Evolutionary conservation across 2,888 invertebrate species (phyloP), one percentile per base, ranked within the genome.

Genomic region (Drosophila pullipes): DNA sequence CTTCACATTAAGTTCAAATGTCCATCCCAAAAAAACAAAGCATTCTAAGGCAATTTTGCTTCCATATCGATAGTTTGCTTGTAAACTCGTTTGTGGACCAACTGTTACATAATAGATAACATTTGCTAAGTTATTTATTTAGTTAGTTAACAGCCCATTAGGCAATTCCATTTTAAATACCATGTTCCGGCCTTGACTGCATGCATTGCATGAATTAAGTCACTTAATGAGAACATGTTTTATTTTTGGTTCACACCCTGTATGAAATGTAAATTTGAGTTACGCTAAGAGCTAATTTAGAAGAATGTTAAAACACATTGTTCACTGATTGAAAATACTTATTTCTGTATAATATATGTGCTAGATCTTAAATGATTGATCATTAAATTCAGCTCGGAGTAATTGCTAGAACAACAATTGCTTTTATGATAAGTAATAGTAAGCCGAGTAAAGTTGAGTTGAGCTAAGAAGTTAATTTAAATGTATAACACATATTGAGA

Each of bases 221-320:
- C 41, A 28, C 39, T 68, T 50, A 80, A 75, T 76, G 77, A 16
- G 67, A 65, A 50, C 25, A 25, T 50, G 33, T 47, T 41, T 49
- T 2, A 11, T 60, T 44, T 47, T 18, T 30, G 30, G 11, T 50
- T n/a, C 18, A 76, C 71, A 68, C 64, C 54, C 71, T 59, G 25
- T 41, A 37, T 7, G 7, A 22, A 7, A 18, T 16, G 4, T 9
- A 25, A 25, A 1, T 16, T 25, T 18, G 10, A 39, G 4, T 25
- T 16, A 33, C 22, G 22, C 16, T 44, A 10, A 31, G 6, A 25
- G 7, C 16, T 16, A 37, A 37, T 37, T 37, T 16, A 16, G 5
- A 37, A 37, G 2, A 18, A 7, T 37, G 6, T 16, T 37, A 16
- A 16, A 16, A 16, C 37, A 37, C 7, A 1, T 37, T 4, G 37